phyloP scores from a whole-genome alignment of 1,140 invertebrate species.

The Drosophila orosa region DNA sequence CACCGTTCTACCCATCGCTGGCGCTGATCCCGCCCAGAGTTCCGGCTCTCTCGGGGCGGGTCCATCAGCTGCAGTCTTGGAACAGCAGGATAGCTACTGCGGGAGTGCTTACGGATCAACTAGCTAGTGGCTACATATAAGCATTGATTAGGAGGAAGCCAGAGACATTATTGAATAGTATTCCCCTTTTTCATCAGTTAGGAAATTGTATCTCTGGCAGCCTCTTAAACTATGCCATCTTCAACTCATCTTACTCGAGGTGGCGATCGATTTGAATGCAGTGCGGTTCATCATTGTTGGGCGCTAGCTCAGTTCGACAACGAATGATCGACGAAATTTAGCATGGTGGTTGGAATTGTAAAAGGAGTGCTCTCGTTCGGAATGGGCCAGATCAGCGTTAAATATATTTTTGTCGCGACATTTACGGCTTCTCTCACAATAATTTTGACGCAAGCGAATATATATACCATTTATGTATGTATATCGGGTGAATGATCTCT shows the following conservation, averaged over 20 bases:
- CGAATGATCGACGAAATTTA: slow-evolving; percentile 43
- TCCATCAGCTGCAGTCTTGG: slow-evolving; percentile 21
- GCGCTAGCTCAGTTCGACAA: slow-evolving; percentile 45
- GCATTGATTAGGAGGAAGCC: not conserved
- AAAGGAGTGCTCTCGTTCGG: slow-evolving; percentile 79
- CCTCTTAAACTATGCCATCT: not conserved
- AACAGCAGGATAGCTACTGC: slow-evolving; percentile 43
- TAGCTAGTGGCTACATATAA: slow-evolving; percentile 21
- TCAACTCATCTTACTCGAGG: slow-evolving; percentile 43
- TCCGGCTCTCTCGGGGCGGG: slow-evolving; percentile 8
- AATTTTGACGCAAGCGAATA: slow-evolving; percentile 53
- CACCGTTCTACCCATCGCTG: slow-evolving; percentile 10
- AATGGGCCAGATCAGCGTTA: slow-evolving; percentile 76
- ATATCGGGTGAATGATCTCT: slow-evolving; percentile 4
- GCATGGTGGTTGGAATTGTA: slow-evolving; percentile 80
- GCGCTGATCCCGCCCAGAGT: slow-evolving; percentile 4
- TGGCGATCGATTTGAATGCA: slow-evolving; percentile 79
- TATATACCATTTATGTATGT: not conserved
- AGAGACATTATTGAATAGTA: too few species aligned
- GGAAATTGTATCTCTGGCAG: not conserved
- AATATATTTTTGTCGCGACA: slow-evolving; percentile 5
- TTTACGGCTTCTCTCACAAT: slow-evolving; percentile 44
- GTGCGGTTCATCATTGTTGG: slow-evolving; percentile 60
- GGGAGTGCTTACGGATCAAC: slow-evolving; percentile 36
- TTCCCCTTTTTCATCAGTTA: too few species aligned